phyloP scores from a whole-genome alignment of 1,140 invertebrate genomes.

The Agrilus planipennis region DNA sequence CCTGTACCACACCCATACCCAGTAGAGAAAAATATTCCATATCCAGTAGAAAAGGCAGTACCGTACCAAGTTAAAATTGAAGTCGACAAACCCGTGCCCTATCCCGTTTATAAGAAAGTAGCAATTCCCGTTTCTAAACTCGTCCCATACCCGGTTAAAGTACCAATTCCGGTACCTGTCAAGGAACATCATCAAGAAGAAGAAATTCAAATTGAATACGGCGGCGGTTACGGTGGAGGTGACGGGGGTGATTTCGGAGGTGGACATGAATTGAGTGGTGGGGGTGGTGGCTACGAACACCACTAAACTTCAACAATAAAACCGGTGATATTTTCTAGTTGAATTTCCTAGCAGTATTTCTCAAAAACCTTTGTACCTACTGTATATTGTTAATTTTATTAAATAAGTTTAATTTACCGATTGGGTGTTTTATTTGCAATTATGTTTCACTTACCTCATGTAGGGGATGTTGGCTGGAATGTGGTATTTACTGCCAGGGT shows the following conservation, averaged over 20 bases:
- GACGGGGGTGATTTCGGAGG: slow-evolving; percentile 23
- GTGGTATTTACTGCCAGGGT: slow-evolving; percentile 84
- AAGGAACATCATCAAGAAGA: slow-evolving; percentile 33
- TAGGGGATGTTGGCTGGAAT: slow-evolving; percentile 83
- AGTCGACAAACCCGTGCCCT: slow-evolving; percentile 48
- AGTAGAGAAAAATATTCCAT: slow-evolving; percentile 42
- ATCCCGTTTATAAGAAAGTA: slow-evolving; percentile 54
- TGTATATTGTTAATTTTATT: slow-evolving; percentile 1
- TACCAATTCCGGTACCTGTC: slow-evolving; percentile 47
- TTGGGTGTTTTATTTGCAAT: slow-evolving; percentile 5
- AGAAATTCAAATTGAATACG: slow-evolving; percentile 20
- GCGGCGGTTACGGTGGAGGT: slow-evolving; percentile 19
- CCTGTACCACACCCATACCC: slow-evolving; percentile 43
- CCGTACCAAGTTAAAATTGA: slow-evolving; percentile 51
- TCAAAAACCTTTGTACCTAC: background rate
- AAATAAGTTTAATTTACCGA: slow-evolving; percentile 2
- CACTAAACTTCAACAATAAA: slow-evolving; percentile 3
- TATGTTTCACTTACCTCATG: slow-evolving; percentile 57
- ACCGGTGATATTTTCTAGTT: slow-evolving; percentile 3
- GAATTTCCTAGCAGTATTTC: background rate
- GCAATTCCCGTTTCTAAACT: slow-evolving; percentile 43
- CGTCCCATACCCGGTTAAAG: slow-evolving; percentile 51
- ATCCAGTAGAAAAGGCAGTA: slow-evolving; percentile 51
- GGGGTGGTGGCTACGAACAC: slow-evolving; percentile 20
- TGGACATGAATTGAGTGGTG: too few species aligned